These are phyloP conservation scores for Dolichoris vasculosae DNA, from an alignment of 1,140 invertebrate species.

Conservation along the genomic window DNA sequence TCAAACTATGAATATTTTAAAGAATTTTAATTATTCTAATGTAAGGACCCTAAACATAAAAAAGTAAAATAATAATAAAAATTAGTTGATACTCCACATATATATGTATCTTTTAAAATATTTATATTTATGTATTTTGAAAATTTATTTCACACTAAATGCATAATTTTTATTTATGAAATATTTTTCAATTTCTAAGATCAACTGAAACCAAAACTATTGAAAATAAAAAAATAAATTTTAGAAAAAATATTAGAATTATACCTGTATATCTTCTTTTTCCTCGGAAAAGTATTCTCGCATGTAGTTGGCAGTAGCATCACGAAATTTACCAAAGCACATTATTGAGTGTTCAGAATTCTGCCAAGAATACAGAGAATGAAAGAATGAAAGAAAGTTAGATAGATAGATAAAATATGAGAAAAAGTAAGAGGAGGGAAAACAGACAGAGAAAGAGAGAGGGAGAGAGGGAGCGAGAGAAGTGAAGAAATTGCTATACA, in stretches of 20 bases:
- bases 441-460: conserved; percentile 25
- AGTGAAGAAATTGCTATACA: background rate
- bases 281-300: background rate
- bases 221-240: background rate
- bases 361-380: conserved; percentile 70
- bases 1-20: too few relatives aligned
- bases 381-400: background rate
- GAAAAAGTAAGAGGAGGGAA: too few relatives aligned
- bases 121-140: too few relatives aligned
- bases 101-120: too few relatives aligned
- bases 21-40: too few relatives aligned
- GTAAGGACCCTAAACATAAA: too few relatives aligned
- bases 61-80: too few relatives aligned
- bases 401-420: background rate
- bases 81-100: too few relatives aligned
- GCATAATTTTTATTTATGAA: background rate
- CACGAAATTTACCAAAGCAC: conserved; percentile 74
- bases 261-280: conserved; percentile 56
- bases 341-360: conserved; percentile 72
- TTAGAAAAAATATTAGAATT: conserved; percentile 71
- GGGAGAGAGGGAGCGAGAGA: background rate
- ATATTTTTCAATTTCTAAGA: background rate
- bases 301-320: conserved; percentile 66
- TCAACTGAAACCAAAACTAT: background rate
- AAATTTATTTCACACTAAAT: too few relatives aligned